Evolutionary conservation across 2,888 invertebrate genomes (phyloP), one percentile per base, ranked within the genome.

Genomic region (Alviniconcha strummeri): DNA sequence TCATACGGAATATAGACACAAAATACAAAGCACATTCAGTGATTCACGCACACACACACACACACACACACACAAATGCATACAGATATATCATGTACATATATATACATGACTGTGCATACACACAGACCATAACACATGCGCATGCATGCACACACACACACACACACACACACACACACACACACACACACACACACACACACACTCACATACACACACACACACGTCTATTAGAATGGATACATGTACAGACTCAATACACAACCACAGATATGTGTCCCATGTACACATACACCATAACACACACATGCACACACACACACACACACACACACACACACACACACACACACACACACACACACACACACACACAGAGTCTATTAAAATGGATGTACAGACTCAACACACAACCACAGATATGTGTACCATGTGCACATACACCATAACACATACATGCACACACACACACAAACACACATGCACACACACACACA

Each of bases 71-170:
- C 64, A 64, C 64, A 15, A 13, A 13, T 64, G 15, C 88, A 80
- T 88, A 86, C 52, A 82, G 67, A 54, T 81, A 82, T 57, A 87
- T 87, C 19, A n/a, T n/a, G 17, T n/a, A 19, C 19, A 19, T 71
- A 19, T 8, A 19, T 71, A 19, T 8, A 71, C 8, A 8, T 71
- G n/a, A 71, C 19, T 8, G 17, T 19, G 19, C n/a, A 8, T 71
- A 19, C 71, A 71, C n/a, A 13, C 8, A 71, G 15, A 19, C 17
- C 19, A 19, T 71, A 8, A n/a, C 71, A 71, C 71, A 71, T 19
- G 19, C 4, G 8, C n/a, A 71, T n/a, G 19, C 71, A 71, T 8
- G 17, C 71, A 17, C n/a, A 71, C 71, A 17, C 3, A 36, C 36
- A 36, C 36, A 36, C 36, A 17, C n/a, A 71, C 71, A 17, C 71